phyloP scores from a whole-genome alignment of 2,888 invertebrate species.

The Ecliptopera silaceata region DNA sequence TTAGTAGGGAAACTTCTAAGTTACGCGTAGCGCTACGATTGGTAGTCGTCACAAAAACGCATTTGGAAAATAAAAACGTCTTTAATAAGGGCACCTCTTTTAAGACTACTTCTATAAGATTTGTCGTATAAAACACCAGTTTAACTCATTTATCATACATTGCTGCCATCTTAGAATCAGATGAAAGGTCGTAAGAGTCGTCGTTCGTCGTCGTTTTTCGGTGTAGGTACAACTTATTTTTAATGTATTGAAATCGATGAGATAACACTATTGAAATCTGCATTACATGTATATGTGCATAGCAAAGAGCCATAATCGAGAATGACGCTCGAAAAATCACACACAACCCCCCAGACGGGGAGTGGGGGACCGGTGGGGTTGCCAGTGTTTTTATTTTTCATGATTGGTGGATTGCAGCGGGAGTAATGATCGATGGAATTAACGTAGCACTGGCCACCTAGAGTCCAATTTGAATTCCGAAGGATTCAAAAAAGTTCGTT shows the following conservation, averaged over 20 bases:
- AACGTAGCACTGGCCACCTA: constrained; percentile 71
- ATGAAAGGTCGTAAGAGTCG: too few species aligned
- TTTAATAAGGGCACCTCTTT: too few species aligned
- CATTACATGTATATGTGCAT: constrained; percentile 28
- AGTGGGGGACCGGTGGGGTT: constrained; percentile 65
- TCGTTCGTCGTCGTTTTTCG: neutral
- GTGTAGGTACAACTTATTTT: neutral
- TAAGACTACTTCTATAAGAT: too few species aligned
- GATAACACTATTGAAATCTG: constrained; percentile 41
- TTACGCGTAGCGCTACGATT: too few species aligned
- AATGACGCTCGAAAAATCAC: constrained; percentile 78
- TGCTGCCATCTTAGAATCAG: too few species aligned
- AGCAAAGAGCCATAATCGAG: constrained; percentile 50
- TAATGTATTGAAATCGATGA: constrained; percentile 1
- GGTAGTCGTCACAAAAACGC: too few species aligned
- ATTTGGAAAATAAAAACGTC: too few species aligned
- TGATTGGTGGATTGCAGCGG: constrained; percentile 81
- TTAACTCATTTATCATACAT: too few species aligned
- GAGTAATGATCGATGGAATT: constrained; percentile 83
- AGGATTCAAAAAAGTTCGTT: constrained; percentile 16
- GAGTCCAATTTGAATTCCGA: constrained; percentile 61
- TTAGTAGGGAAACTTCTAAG: too few species aligned
- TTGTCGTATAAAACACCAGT: too few species aligned
- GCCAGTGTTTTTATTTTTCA: constrained; percentile 78
- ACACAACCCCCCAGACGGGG: constrained; percentile 60